phyloP scores from a whole-genome alignment of 2,888 invertebrate genomes.

The Pristionchus maxplancki region DNA sequence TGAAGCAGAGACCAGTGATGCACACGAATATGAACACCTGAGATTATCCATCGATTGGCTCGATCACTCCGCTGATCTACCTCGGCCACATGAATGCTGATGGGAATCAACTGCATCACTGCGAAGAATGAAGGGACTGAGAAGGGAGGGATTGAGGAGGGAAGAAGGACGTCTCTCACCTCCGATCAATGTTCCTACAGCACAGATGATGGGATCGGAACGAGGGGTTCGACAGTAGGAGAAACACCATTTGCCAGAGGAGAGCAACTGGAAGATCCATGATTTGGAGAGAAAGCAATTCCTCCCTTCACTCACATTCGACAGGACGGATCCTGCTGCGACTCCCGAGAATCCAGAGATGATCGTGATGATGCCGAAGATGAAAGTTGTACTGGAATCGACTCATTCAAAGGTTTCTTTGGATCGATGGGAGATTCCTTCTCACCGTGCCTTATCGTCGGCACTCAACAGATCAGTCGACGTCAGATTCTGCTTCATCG shows the following conservation, averaged over 20 bases:
- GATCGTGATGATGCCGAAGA: conserved; percentile 96
- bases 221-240: conserved; percentile 55
- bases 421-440: background rate
- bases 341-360: conserved; percentile 93
- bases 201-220: conserved; percentile 86
- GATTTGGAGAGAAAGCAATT: background rate
- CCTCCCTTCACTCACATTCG: conserved; percentile 77
- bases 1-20: conserved; percentile 88
- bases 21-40: conserved; percentile 80
- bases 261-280: background rate
- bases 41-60: conserved; percentile 56
- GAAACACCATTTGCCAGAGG: background rate
- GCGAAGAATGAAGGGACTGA: conserved; percentile 89
- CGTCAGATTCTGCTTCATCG: conserved; percentile 57
- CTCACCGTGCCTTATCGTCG: background rate
- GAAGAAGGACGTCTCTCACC: background rate
- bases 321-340: conserved; percentile 88
- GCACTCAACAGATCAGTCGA: conserved; percentile 46
- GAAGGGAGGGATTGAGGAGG: background rate
- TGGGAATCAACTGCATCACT: conserved; percentile 85
- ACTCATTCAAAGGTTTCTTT: too few species aligned
- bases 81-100: background rate
- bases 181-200: conserved; percentile 88
- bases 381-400: conserved; percentile 82
- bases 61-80: background rate